Base-by-base conservation (phyloP, 2,888 invertebrate species). In the Ceraclea dissimilis region DNA sequence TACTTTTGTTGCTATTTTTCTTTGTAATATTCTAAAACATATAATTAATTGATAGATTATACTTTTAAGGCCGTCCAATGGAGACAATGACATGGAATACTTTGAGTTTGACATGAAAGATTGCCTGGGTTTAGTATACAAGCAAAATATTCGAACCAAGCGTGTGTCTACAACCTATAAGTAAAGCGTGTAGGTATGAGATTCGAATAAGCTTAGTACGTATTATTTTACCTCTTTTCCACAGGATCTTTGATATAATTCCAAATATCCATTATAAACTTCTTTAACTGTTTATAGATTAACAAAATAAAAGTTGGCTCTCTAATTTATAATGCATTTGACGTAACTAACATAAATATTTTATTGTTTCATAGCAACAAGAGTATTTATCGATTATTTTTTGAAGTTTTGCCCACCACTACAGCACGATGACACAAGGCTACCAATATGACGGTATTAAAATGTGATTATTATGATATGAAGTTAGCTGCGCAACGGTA, bases 401-500 rank as follows among this genome's bases (percentile, higher is more conserved):
- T n/a, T 39, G 13, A n/a, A n/a, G n/a, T n/a, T n/a, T 13, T 39
- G 39, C 39, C 16, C 16, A 16, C 13, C 26, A 26, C 26, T 26
- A 26, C 10, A 6, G 5, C 26, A n/a, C 10, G 10, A 26, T 26
- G 10, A 10, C 5, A 26, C 55, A 46, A 17, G 16, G 34, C 31
- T 51, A 17, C 50, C 55, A 55, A 55, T 33, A 50, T 33, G 31
- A 46, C 49, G 47, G 13, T 39, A 16, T 39, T 13, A n/a, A 39
- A n/a, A 16, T 39, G 39, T 8, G 39, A 39, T 8, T 58, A 58
- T 55, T 58, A 54, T 54, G 52, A 52, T 55, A 44, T 55, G 58
- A 58, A 58, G 58, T 52, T 50, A 49, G 58, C 13, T 16, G 43
- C 58, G 52, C 49, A 55, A 55, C 55, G 58, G 55, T 55, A 58